Conservation (phyloP, 2,888 invertebrate genomes). For the Torymus auratus region DNA sequence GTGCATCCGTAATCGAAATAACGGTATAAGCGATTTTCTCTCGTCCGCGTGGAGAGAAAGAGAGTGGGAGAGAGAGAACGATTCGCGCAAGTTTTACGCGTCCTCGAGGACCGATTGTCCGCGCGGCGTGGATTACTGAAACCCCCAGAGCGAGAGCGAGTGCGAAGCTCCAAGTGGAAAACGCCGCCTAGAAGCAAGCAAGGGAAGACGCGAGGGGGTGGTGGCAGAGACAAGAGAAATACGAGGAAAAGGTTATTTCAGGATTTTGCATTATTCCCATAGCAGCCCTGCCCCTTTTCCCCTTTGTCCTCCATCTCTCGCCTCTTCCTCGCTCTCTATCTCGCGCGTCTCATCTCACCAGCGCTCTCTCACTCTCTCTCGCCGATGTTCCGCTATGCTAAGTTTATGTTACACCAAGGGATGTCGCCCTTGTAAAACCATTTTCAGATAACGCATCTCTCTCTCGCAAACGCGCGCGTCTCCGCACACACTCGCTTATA, state of each 20-base stretch:
- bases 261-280: conserved; percentile 68
- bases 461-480: background rate
- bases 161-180: conserved; percentile 48
- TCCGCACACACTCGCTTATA: conserved; percentile 59
- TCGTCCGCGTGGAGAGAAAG: conserved; percentile 22
- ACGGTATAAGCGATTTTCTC: conserved; percentile 57
- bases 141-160: conserved; percentile 49
- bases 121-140: conserved; percentile 56
- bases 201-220: conserved; percentile 18
- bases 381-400: conserved; percentile 67
- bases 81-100: conserved; percentile 66
- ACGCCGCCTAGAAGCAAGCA: conserved; percentile 60
- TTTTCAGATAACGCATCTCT: conserved; percentile 75
- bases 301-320: conserved; percentile 50
- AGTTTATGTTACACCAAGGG: conserved; percentile 74
- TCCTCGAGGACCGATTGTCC: conserved; percentile 71
- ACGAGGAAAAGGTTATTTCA: conserved; percentile 62
- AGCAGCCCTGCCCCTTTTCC: conserved; percentile 50
- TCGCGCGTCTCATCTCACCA: conserved; percentile 49
- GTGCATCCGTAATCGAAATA: conserved; percentile 59
- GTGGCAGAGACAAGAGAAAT: conserved; percentile 59
- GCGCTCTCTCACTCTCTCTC: conserved; percentile 29
- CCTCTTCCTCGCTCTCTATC: conserved; percentile 41
- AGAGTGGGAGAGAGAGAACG: conserved; percentile 22
- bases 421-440: conserved; percentile 77